Evolutionary conservation across 92 coral and sea anemone species (phyloP), one percentile per base, ranked within the genome.

Genomic region (Palythoa grandiflora): DNA sequence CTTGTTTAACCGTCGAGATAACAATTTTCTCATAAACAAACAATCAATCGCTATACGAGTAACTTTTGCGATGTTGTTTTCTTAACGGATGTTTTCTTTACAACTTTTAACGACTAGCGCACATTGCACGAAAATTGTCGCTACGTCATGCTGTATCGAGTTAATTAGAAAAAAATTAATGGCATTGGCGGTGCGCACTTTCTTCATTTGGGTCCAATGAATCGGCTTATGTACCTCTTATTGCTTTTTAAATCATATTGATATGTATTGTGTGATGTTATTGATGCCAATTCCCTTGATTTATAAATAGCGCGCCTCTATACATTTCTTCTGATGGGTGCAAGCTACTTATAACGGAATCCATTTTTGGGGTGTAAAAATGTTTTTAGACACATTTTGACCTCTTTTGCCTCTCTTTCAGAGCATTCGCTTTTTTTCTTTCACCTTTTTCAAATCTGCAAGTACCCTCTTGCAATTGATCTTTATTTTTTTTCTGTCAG

Each of bases 81-180:
- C 12, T 19, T 50, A 60, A 65, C 13, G 63, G 14, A 6, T 71
- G 12, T 53, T 21, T 37, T 36, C 14, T 20, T 81, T 50, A 47
- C 6, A 28, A 65, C 73, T 65, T 48, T 47, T 68, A 21, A 11
- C 12, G 44, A 19, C 57, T 39, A 21, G 74, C 28, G 63, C 63
- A 2, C 75, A 47, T 17, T 68, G 66, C 47, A 36, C 15, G 48
- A 81, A 47, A 5, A 16, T 17, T 35, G 39, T 15, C 12, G 4
- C 74, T 37, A 28, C 38, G 52, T 81, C 61, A 20, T 65, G 75
- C 21, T 44, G 40, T 50, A 13, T 81, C 44, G 5, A 89, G 89
- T 68, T 95, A 95, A 95, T 95, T 89, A 92, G 87, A 68, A 75
- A 93, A 93, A 87, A 93, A 88, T 78, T 79, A 53, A 74, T 78